phyloP scores from a whole-genome alignment of 2,888 invertebrate species.

The Drosophila melanosoma region DNA sequence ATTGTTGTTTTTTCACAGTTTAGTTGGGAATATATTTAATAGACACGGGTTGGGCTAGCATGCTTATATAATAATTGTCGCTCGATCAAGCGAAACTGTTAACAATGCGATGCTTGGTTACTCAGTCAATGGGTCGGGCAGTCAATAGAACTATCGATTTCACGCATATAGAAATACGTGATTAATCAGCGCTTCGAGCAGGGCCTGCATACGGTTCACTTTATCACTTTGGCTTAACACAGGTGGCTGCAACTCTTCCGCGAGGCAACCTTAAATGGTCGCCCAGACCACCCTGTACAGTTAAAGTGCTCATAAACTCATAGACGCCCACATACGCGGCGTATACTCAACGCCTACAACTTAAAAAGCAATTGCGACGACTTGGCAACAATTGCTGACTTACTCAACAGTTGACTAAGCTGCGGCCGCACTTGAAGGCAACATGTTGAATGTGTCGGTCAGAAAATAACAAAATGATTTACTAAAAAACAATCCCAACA shows the following conservation, averaged over 20 bases:
- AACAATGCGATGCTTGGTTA: slow-evolving; percentile 50
- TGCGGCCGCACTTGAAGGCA: slow-evolving; percentile 31
- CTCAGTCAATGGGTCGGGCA: slow-evolving; percentile 58
- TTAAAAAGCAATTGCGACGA: slow-evolving; percentile 19
- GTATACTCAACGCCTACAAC: slow-evolving; percentile 61
- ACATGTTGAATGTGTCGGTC: slow-evolving; percentile 29
- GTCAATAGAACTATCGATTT: slow-evolving; percentile 58
- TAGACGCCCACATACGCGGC: slow-evolving; percentile 43
- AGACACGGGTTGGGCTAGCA: slow-evolving; percentile 11
- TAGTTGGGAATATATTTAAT: not conserved
- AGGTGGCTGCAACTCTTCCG: slow-evolving; percentile 62
- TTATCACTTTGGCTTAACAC: slow-evolving; percentile 38
- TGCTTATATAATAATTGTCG: slow-evolving; percentile 50
- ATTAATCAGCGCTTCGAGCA: slow-evolving; percentile 39
- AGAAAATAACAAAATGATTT: slow-evolving; percentile 49
- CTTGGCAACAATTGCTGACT: slow-evolving; percentile 32
- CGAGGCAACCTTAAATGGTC: slow-evolving; percentile 55
- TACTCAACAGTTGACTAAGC: not conserved
- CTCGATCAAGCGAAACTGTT: slow-evolving; percentile 54
- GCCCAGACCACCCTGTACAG: slow-evolving; percentile 19
- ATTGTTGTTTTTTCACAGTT: too few relatives aligned
- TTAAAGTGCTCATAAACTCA: slow-evolving; percentile 24
- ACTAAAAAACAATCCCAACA: slow-evolving; percentile 27
- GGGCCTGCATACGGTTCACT: slow-evolving; percentile 55
- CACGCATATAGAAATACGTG: slow-evolving; percentile 21